Evolutionary conservation across 2,113 vertebrate genomes (phyloP).

Genomic region (Corynorhinus townsendii): DNA sequence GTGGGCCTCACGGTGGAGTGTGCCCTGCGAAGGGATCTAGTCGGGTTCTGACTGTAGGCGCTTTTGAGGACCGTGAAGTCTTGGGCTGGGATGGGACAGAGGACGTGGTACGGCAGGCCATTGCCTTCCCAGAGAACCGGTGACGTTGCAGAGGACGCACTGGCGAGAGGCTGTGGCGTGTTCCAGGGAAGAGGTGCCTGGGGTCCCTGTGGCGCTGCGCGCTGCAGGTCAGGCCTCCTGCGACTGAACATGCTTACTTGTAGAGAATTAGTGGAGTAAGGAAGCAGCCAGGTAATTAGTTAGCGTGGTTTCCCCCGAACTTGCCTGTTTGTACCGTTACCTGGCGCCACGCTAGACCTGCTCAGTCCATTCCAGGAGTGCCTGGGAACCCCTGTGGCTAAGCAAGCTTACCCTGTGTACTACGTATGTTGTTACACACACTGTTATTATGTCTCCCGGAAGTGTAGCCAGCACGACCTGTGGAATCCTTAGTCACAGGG

Average conservation of each 20-base stretch:
- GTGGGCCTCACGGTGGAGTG: accelerated
- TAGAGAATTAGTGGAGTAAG: neutral
- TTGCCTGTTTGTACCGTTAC: accelerated
- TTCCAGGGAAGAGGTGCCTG: neutral
- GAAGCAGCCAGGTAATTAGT: accelerated
- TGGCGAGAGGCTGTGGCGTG: neutral
- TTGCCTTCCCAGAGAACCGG: neutral
- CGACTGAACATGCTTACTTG: accelerated
- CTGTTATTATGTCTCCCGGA: accelerated
- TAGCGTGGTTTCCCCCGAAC: neutral
- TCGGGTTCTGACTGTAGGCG: neutral
- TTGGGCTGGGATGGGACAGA: neutral
- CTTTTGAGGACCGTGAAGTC: neutral
- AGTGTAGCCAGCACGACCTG: neutral
- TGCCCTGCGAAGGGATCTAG: neutral
- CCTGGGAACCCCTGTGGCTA: neutral
- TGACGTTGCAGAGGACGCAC: accelerated
- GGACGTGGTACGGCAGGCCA: neutral
- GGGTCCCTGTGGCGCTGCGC: accelerated
- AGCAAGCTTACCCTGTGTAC: neutral
- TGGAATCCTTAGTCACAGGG: neutral
- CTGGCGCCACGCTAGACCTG: neutral
- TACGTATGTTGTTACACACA: accelerated
- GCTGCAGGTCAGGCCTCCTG: accelerated
- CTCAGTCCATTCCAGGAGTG: no score